These are phyloP conservation scores for Squalus acanthias DNA, from an alignment of 2,797 vertebrate genomes.

Conservation along the genomic window DNA sequence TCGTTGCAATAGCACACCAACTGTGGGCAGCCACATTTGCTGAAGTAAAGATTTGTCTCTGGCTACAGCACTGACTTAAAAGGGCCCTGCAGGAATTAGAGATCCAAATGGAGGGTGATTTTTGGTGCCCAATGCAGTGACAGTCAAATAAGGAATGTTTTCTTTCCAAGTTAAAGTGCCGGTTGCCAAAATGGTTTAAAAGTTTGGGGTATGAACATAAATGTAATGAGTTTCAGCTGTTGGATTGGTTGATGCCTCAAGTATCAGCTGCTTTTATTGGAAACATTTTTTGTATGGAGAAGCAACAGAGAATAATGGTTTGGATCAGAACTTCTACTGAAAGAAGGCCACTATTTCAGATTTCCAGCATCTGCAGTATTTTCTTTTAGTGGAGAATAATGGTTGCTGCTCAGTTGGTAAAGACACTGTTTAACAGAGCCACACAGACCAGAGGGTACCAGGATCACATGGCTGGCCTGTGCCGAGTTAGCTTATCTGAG, in stretches of 20 bases:
- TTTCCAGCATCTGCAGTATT: no score
- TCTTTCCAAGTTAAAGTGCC: background rate
- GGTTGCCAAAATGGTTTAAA: background rate
- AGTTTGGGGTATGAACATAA: background rate
- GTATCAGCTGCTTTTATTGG: background rate
- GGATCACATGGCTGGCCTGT: background rate
- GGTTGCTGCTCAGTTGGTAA: background rate
- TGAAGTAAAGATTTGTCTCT: background rate
- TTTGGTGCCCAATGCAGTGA: background rate
- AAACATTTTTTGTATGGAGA: background rate
- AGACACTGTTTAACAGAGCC: background rate
- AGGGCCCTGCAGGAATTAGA: background rate
- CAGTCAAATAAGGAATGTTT: background rate
- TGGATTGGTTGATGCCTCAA: background rate
- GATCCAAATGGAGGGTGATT: background rate
- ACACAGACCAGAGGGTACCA: background rate
- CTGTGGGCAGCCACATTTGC: background rate
- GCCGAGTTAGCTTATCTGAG: background rate
- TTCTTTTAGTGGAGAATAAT: background rate
- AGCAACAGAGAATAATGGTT: background rate
- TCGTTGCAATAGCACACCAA: background rate
- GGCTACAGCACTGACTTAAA: background rate
- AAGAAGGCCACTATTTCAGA: no score
- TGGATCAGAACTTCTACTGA: no score
- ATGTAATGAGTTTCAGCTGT: conserved; percentile 19